phyloP scores from a whole-genome alignment of 2,888 invertebrate genomes.

The Napeogenes sylphis region DNA sequence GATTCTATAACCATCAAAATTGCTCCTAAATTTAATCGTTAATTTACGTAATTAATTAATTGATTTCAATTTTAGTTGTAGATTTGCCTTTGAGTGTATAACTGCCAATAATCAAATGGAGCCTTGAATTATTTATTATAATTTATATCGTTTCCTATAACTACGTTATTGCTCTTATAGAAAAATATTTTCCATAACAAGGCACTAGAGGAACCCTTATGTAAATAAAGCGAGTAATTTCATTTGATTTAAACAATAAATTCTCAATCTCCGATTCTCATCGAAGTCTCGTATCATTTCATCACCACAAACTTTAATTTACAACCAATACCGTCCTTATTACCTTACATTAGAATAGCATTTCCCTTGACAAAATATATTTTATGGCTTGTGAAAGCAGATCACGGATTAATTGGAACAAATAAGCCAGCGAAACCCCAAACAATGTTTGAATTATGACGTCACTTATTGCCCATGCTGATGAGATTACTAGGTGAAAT shows the following conservation, averaged over 20 bases:
- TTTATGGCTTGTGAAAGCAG: constrained; percentile 7
- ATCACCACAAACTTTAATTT: background rate
- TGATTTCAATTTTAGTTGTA: no score
- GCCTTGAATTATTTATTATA: no score
- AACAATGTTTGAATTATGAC: constrained; percentile 11
- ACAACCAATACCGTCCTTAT: constrained; percentile 4
- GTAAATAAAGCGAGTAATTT: constrained; percentile 3
- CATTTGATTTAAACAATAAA: constrained; percentile 6
- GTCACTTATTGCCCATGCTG: constrained; percentile 3
- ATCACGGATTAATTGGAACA: constrained; percentile 19
- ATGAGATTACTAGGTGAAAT: background rate
- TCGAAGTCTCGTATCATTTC: constrained; percentile 8
- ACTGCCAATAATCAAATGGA: no score
- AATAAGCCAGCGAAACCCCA: constrained; percentile 14
- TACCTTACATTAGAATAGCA: background rate
- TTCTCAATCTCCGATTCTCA: constrained; percentile 8
- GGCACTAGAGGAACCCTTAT: background rate
- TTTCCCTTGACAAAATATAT: constrained; percentile 4
- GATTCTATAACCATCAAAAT: no score
- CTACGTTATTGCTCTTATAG: background rate
- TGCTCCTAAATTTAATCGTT: no score
- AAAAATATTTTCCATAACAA: background rate
- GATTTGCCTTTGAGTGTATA: no score
- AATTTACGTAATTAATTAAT: no score
- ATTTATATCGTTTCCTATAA: background rate